These are phyloP conservation scores for Cataglyphis rosenhaueri DNA, from an alignment of 2,888 invertebrate species.

Conservation along the genomic window DNA sequence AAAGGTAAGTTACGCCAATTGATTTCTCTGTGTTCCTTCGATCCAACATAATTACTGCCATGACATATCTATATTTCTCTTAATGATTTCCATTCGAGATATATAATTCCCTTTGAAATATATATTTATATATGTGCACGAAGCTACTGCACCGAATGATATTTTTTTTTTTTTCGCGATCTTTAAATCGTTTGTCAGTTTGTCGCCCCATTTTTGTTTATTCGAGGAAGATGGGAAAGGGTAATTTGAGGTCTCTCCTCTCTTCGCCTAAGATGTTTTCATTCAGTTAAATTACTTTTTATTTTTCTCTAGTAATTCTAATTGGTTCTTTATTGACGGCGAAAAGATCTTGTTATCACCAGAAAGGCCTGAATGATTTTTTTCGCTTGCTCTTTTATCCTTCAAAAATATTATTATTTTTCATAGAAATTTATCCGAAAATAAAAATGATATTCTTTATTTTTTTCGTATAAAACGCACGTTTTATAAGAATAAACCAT, in stretches of 20 bases:
- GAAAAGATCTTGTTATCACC: slow-evolving; percentile 38
- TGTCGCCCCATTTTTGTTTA: slow-evolving; percentile 66
- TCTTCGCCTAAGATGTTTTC: slow-evolving; percentile 22
- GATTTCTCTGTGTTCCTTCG: slow-evolving; percentile 44
- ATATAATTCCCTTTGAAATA: slow-evolving; percentile 61
- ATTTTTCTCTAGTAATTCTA: slow-evolving; percentile 26
- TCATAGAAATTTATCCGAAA: not conserved
- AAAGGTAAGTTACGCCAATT: slow-evolving; percentile 90
- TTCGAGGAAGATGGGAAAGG: slow-evolving; percentile 71
- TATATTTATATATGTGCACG: slow-evolving; percentile 64
- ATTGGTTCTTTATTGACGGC: slow-evolving; percentile 29
- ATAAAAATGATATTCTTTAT: not conserved
- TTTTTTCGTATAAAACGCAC: not conserved
- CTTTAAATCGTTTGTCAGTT: slow-evolving; percentile 67
- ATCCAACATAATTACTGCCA: slow-evolving; percentile 56
- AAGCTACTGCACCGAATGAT: slow-evolving; percentile 71
- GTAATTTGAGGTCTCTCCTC: slow-evolving; percentile 68
- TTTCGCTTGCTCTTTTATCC: slow-evolving; percentile 9
- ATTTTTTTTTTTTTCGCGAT: slow-evolving; percentile 57
- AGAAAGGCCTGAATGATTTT: slow-evolving; percentile 27
- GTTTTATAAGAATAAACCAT: not conserved
- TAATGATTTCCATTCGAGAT: slow-evolving; percentile 63
- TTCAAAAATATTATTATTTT: not conserved
- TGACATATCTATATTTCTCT: slow-evolving; percentile 47
- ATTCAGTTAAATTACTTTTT: slow-evolving; percentile 19